These are phyloP conservation scores for Agapornis roseicollis DNA, from an alignment of 2,113 vertebrate species.

Conservation along the genomic window DNA sequence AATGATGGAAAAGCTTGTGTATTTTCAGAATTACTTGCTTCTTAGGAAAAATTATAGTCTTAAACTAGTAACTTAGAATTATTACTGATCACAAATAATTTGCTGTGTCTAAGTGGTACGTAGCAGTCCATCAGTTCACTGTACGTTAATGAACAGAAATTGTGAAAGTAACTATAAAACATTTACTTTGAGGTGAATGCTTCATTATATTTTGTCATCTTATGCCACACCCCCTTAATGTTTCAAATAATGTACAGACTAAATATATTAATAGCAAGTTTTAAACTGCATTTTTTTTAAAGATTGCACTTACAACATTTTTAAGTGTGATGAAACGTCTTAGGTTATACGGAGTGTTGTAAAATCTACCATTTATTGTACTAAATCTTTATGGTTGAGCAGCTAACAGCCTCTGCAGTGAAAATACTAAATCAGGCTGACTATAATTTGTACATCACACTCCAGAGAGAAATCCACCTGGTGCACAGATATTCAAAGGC, in stretches of 20 bases:
- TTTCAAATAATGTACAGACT: slow-evolving; percentile 56
- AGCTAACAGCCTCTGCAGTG: slow-evolving; percentile 53
- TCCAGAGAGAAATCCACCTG: slow-evolving; percentile 40
- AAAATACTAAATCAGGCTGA: slow-evolving; percentile 2
- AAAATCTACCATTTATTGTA: slow-evolving; percentile 71
- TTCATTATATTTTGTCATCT: slow-evolving; percentile 23
- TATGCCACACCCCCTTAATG: slow-evolving; percentile 42
- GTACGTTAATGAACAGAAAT: neutral
- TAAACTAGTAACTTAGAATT: slow-evolving; percentile 51
- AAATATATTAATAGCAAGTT: slow-evolving; percentile 69
- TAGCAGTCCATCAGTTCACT: slow-evolving; percentile 29
- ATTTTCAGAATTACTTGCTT: slow-evolving; percentile 49
- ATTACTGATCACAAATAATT: slow-evolving; percentile 64
- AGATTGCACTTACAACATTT: slow-evolving; percentile 68
- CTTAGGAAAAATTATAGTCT: slow-evolving; percentile 39
- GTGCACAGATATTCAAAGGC: slow-evolving; percentile 3
- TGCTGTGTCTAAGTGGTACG: slow-evolving; percentile 35
- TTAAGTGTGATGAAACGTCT: slow-evolving; percentile 69
- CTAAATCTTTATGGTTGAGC: slow-evolving; percentile 66
- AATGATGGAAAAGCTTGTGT: neutral
- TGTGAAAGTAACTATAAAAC: slow-evolving; percentile 47
- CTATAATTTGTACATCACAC: slow-evolving; percentile 21
- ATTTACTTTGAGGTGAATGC: neutral
- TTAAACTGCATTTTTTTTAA: slow-evolving; percentile 65
- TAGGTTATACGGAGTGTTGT: slow-evolving; percentile 63